Percentiles rank a stretch among this genome's conserved stretches.
Conservation (phyloP, 1,140 invertebrate genomes). For the Antheraea mylitta region DNA sequence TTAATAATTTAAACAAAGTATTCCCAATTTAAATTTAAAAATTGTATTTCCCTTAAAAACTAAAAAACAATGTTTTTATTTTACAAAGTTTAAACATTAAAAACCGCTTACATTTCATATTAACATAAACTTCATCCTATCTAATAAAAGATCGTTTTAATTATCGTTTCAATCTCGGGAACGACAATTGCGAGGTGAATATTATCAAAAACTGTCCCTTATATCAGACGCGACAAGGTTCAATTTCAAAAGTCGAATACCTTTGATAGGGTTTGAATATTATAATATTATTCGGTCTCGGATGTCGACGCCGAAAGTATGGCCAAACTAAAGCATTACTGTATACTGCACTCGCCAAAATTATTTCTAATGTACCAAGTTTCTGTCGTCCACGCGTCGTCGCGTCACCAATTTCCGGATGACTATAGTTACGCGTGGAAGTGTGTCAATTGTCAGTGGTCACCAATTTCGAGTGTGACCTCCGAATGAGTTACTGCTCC, state of each 20-base stretch:
- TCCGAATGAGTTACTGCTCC: too few relatives aligned
- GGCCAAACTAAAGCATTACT: not conserved
- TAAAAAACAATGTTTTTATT: too few relatives aligned
- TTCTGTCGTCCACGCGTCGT: too few relatives aligned
- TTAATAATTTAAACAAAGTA: too few relatives aligned
- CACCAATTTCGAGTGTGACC: too few relatives aligned
- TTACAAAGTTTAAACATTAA: not conserved
- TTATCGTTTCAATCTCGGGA: conserved; percentile 11
- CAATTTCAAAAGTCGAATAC: not conserved
- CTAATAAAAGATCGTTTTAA: conserved; percentile 10
- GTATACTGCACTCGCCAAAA: too few relatives aligned
- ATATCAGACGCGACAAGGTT: not conserved
- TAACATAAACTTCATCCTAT: conserved; percentile 6
- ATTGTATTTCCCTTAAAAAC: too few relatives aligned
- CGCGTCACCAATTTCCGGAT: too few relatives aligned
- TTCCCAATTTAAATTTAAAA: too few relatives aligned
- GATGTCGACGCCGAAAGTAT: not conserved
- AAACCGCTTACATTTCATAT: not conserved
- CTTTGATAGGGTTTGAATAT: not conserved
- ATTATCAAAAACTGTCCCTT: not conserved
- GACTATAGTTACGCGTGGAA: too few relatives aligned
- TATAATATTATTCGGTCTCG: not conserved
- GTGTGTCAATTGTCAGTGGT: too few relatives aligned
- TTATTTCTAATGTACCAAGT: too few relatives aligned
- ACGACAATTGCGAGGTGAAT: not conserved